Conservation (phyloP, 2,888 invertebrate genomes). For the Desoria tigrina region DNA sequence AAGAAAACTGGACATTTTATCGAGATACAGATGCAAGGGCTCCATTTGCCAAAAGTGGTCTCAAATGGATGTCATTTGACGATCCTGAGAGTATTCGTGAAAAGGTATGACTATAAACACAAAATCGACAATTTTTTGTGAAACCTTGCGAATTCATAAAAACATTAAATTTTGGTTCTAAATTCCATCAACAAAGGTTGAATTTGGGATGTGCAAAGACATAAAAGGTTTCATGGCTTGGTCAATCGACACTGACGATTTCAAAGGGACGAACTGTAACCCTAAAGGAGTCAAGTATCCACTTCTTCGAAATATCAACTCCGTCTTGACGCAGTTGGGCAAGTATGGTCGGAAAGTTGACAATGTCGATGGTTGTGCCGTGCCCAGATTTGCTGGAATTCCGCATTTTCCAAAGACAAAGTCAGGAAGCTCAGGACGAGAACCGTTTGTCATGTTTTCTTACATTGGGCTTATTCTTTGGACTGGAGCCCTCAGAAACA, state of each 20-base stretch:
- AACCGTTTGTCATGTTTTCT: too few relatives aligned
- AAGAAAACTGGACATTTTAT: constrained; percentile 15
- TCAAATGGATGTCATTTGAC: constrained; percentile 24
- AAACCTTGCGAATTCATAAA: not conserved
- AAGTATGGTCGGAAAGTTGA: too few relatives aligned
- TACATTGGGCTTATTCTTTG: too few relatives aligned
- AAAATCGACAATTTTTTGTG: not conserved
- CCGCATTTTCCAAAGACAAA: too few relatives aligned
- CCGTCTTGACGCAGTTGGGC: constrained; percentile 20
- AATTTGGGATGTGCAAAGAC: constrained; percentile 9
- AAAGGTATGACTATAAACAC: constrained; percentile 14
- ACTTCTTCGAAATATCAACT: constrained; percentile 24
- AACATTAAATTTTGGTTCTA: not conserved
- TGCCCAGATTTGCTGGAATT: too few relatives aligned
- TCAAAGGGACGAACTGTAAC: constrained; percentile 23
- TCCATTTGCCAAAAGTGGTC: constrained; percentile 19
- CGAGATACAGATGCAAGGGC: constrained; percentile 14
- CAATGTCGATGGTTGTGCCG: too few relatives aligned
- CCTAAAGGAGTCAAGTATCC: constrained; percentile 15
- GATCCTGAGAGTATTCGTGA: constrained; percentile 16
- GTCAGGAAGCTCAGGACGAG: too few relatives aligned
- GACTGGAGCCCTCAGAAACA: too few relatives aligned
- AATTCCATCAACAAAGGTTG: constrained; percentile 1
- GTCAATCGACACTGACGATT: constrained; percentile 42
- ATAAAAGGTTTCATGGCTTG: constrained; percentile 35